Percentiles rank a stretch among this genome's conserved stretches.
These are phyloP conservation scores for Arge pagana DNA, from an alignment of 2,888 invertebrate species.

Conservation along the genomic window DNA sequence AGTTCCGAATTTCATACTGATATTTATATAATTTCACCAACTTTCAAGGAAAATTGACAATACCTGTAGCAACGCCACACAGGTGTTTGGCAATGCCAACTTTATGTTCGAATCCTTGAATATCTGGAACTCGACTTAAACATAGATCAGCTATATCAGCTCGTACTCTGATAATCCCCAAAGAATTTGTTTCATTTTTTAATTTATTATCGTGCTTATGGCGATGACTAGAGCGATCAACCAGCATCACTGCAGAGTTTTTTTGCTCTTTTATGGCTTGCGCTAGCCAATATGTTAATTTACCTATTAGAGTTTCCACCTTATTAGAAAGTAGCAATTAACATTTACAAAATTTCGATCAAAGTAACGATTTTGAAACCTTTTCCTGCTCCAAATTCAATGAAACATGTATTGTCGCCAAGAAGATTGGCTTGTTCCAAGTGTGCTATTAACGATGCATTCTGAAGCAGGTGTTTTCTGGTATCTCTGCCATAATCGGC, in stretches of 20 bases:
- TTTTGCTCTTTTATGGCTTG: slow-evolving; percentile 62
- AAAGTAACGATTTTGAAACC: slow-evolving; percentile 59
- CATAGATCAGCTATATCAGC: slow-evolving; percentile 82
- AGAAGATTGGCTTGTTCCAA: slow-evolving; percentile 67
- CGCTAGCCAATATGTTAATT: slow-evolving; percentile 78
- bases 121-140: slow-evolving; percentile 63
- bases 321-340: slow-evolving; percentile 2
- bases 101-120: slow-evolving; percentile 57
- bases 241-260: slow-evolving; percentile 67
- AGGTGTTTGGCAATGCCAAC: slow-evolving; percentile 86
- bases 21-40: not conserved
- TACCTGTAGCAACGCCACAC: slow-evolving; percentile 87
- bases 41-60: slow-evolving; percentile 3
- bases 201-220: slow-evolving; percentile 79
- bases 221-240: slow-evolving; percentile 81
- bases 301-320: slow-evolving; percentile 60
- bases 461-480: slow-evolving; percentile 78
- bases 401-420: slow-evolving; percentile 68
- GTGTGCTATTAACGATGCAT: slow-evolving; percentile 75
- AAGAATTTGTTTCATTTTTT: slow-evolving; percentile 54
- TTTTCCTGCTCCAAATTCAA: slow-evolving; percentile 92
- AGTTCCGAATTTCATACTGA: not conserved
- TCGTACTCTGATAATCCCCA: slow-evolving; percentile 67
- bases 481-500: slow-evolving; percentile 66
- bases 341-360: not conserved